These are phyloP conservation scores for Drosophila punjabiensis DNA, from an alignment of 1,140 invertebrate genomes.

Conservation along the genomic window DNA sequence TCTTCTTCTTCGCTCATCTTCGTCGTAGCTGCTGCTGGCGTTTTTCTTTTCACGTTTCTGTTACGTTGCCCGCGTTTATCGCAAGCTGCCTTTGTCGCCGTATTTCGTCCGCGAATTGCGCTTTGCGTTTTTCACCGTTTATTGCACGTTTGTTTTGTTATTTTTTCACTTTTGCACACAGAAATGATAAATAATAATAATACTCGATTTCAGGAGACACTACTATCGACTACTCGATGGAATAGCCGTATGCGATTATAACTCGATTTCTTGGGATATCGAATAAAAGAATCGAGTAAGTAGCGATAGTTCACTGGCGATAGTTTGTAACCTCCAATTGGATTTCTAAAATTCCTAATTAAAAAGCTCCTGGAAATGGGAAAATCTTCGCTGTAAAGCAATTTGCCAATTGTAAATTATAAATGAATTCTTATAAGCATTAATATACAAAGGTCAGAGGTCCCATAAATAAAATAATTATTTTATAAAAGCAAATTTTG, in stretches of 20 bases:
- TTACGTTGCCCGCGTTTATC: slow-evolving; percentile 40
- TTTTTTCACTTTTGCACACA: slow-evolving; percentile 66
- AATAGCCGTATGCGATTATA: neutral
- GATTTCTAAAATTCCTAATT: fast-evolving
- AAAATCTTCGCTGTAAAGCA: neutral
- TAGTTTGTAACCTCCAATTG: neutral
- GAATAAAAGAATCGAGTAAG: neutral
- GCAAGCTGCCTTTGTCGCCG: slow-evolving; percentile 27
- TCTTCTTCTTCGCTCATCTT: slow-evolving; percentile 81
- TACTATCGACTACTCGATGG: slow-evolving; percentile 11
- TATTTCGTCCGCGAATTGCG: slow-evolving; percentile 39
- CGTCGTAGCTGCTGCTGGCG: slow-evolving; percentile 40
- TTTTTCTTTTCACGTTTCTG: slow-evolving; percentile 42
- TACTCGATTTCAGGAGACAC: slow-evolving; percentile 18
- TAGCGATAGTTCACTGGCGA: neutral
- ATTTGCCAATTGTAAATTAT: neutral
- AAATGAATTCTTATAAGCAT: neutral
- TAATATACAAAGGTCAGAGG: too few relatives aligned
- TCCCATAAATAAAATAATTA: too few relatives aligned
- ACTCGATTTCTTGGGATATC: neutral
- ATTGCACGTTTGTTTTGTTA: slow-evolving; percentile 80
- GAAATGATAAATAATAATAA: slow-evolving; percentile 24
- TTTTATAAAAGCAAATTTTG: too few relatives aligned
- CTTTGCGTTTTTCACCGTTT: slow-evolving; percentile 69
- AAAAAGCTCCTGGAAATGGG: neutral